Evolutionary conservation across 30 jellyfish, hydroid and myxozoan species (phyloP).

Genomic region (Aurelia sp.): DNA sequence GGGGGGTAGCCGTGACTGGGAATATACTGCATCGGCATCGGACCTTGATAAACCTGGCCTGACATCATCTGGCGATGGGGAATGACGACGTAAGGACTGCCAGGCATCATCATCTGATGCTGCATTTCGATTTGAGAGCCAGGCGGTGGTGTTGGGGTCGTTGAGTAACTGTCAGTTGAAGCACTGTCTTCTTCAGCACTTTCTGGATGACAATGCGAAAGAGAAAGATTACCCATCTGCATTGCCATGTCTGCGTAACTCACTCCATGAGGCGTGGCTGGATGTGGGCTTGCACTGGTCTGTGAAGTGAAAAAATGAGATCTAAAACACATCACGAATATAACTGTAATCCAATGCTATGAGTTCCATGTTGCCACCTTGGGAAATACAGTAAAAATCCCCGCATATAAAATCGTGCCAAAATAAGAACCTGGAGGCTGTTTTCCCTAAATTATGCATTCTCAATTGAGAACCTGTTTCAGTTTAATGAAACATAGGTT

Average conservation of each 20-base stretch:
- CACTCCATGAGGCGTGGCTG: slow-evolving; percentile 21
- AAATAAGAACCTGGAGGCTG: too few relatives aligned
- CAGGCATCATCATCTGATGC: slow-evolving; percentile 57
- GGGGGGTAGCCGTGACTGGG: slow-evolving; percentile 66
- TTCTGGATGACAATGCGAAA: slow-evolving; percentile 53
- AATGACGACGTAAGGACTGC: slow-evolving; percentile 47
- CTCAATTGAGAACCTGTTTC: too few relatives aligned
- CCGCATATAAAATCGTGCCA: too few relatives aligned
- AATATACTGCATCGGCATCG: slow-evolving; percentile 68
- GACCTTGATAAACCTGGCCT: slow-evolving; percentile 71
- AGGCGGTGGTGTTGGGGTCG: slow-evolving; percentile 74
- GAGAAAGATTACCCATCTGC: slow-evolving; percentile 53
- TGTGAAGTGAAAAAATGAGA: background rate
- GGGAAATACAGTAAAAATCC: too few relatives aligned
- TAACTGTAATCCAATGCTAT: too few relatives aligned
- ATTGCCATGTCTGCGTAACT: slow-evolving; percentile 51
- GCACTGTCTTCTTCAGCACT: slow-evolving; percentile 55
- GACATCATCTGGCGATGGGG: slow-evolving; percentile 68
- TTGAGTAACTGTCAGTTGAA: slow-evolving; percentile 53
- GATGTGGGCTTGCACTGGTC: slow-evolving; percentile 28
- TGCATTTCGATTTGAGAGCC: slow-evolving; percentile 39
- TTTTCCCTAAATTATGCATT: too few relatives aligned
- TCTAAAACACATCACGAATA: too few relatives aligned
- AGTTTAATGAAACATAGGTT: too few relatives aligned
- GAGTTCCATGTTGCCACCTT: too few relatives aligned